phyloP scores from a whole-genome alignment of 2,888 invertebrate genomes.

The Fabriciana adippe region DNA sequence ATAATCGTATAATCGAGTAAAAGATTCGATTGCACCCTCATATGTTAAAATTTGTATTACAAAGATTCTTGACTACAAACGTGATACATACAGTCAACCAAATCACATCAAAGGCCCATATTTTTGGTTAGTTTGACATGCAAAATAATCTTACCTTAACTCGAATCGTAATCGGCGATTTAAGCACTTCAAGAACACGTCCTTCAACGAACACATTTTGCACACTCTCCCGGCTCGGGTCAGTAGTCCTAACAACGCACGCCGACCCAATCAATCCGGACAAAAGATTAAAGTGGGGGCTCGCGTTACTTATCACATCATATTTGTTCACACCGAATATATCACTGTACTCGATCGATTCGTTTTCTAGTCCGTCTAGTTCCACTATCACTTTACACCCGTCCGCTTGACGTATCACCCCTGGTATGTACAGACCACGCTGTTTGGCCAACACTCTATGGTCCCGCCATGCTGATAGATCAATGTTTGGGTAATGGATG shows the following conservation, averaged over 20 bases:
- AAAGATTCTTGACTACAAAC: too few relatives aligned
- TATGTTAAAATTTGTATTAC: too few relatives aligned
- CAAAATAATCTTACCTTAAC: slow-evolving; percentile 65
- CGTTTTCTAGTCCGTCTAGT: slow-evolving; percentile 89
- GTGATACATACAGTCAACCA: too few relatives aligned
- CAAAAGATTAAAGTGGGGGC: slow-evolving; percentile 92
- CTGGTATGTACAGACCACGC: slow-evolving; percentile 91
- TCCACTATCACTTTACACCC: slow-evolving; percentile 89
- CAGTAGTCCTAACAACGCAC: slow-evolving; percentile 90
- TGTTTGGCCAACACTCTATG: slow-evolving; percentile 95
- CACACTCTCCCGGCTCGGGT: slow-evolving; percentile 80
- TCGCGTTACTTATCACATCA: slow-evolving; percentile 96
- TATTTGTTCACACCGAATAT: slow-evolving; percentile 90
- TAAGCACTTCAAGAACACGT: slow-evolving; percentile 84
- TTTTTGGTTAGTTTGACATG: background rate
- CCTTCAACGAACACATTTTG: slow-evolving; percentile 93
- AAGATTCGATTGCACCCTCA: too few relatives aligned
- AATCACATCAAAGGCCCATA: background rate
- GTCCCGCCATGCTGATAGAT: slow-evolving; percentile 96
- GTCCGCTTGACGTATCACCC: slow-evolving; percentile 90
- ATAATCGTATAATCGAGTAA: too few relatives aligned
- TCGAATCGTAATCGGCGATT: slow-evolving; percentile 73
- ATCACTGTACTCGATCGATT: slow-evolving; percentile 87
- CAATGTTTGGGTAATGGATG: slow-evolving; percentile 84
- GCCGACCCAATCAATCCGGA: slow-evolving; percentile 84